Base-by-base conservation (phyloP, 1,140 invertebrate species). In the Scaptomyza montana region DNA sequence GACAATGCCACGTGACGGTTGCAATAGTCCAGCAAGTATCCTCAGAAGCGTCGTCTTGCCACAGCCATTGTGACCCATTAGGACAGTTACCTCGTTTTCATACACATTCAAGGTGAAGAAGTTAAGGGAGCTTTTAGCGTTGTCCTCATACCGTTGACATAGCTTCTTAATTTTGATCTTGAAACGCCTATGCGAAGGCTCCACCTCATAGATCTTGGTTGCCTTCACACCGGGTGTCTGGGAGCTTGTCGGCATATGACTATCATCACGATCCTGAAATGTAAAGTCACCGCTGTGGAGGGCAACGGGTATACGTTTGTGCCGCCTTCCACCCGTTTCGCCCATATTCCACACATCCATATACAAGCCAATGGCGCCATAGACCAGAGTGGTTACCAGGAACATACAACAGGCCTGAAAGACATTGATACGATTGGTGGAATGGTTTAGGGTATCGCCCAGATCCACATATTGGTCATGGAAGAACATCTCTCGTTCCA, bases 51-150 rank as follows among this genome's bases (percentile, higher is more conserved):
- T 96, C 28, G 95, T 96, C 92, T 97, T 97, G 8, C 97, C 97
- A 70, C 96, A 96, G 28, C 96, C 96, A 91, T 97, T 97, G 76
- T 96, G 96, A 10, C 97, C 97, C 41, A 98, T 93, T 19, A 98
- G 91, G 2, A 95, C 94, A 3, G 95, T 95, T 62, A 95, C 94
- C 87, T 95, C 94, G 74, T 96, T 95, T 54, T 90, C 85, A 49
- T 82, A 86, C 2, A 92, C 77, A 53, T 76, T 86, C 68, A 77
- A 77, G 43, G 93, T 95, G 4, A 97, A 94, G 45, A 95, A 93
- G 54, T 95, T 94, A 0, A 86, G 30, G 5, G 75, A 2, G 96
- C 93, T 4, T 93, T 94, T 50, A 46, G 28, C 64, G 85, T 92
- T 71, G 78, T 89, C 61, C 2, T 8, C 41, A 89, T 86, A 59